Base-by-base conservation (phyloP, 2,888 invertebrate species). In the Eurytoma californica region DNA sequence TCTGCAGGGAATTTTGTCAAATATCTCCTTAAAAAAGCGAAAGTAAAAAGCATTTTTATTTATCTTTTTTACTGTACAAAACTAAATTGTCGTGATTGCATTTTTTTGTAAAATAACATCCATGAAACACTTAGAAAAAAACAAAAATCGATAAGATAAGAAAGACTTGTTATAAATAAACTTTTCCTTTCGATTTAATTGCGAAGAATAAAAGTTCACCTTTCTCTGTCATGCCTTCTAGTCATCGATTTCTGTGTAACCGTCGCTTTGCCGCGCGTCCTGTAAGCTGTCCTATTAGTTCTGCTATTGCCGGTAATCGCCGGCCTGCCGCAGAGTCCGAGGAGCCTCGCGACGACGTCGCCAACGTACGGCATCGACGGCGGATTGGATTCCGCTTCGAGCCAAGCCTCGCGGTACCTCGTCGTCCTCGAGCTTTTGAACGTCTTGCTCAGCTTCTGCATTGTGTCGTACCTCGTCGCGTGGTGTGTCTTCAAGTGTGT, bases 321-420 rank as follows among this genome's bases (percentile, higher is more conserved):
- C 20, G 14, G 39, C 39, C 39, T 1, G 28, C 14, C 60, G 28
- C 24, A 63, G 18, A 39, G 63, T 2, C 47, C 53, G 4, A 92
- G 85, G 58, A 92, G 83, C 81, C 87, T 89, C 0, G 86, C 85
- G 3, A 92, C 80, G 39, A 92, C 82, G 82, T 92, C 91, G 0
- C 91, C 91, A 0, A 92, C 90, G 76, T 90, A 92, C 0, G 92
- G 92, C 81, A 93, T 84, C 69, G 86, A 91, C 1, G 92, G 91
- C 0, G 90, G 86, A 60, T 86, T 87, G 72, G 86, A 85, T 20
- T 90, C 88, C 5, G 90, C 89, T 69, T 86, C 87, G n/a, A 83
- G 83, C 88, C 92, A 92, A 2, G 90, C 87, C 82, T 86, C 88
- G 79, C 90, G 90, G 82, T 91, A 92, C 0, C 80, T 82, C 16